Base-by-base conservation (phyloP, 53 echinoderm and acorn worm species). In the Crossaster papposus region DNA sequence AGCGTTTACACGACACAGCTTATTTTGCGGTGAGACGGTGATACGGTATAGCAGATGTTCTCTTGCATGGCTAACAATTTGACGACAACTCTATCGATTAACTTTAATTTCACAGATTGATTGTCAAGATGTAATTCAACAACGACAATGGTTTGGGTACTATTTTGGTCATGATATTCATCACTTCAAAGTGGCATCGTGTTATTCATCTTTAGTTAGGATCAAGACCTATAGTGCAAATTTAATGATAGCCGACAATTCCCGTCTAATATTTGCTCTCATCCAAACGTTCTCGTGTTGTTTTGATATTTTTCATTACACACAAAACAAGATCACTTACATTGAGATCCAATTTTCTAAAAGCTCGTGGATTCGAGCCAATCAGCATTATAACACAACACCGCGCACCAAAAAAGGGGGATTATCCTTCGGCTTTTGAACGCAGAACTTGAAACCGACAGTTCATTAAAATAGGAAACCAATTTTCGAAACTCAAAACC, bases 391-490 rank as follows among this genome's bases (percentile, higher is more conserved):
- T 14, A 58, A 58, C 58, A 58, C 17, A n/a, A 0, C 2, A 15
- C 58, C 17, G 22, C 58, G 15, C n/a, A n/a, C 22, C 44, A 26
- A 68, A 68, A 68, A 26, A n/a, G n/a, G n/a, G n/a, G 28, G 9
- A 26, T 68, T 4, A 26, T 68, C 68, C 28, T 14, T 17, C 15
- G 2, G 58, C 28, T 68, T 68, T 68, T 26, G 68, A 26, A 4
- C 68, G 68, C 17, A 68, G 68, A 26, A 68, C 9, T 28, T 4
- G 9, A n/a, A 28, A 11, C 24, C n/a, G 28, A 28, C 68, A 68
- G 28, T 68, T 28, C 28, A 68, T 68, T 28, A 68, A 68, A 68
- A 68, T 68, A n/a, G 28, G 68, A 68, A 68, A 68, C 68, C 68
- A 68, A 68, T 68, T 68, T 17, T 26, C n/a, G 68, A n/a, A 68